Evolutionary conservation across 2,797 vertebrate genomes (phyloP), one percentile per base, ranked within the genome.

Genomic region (Oceanodroma leucorhoa): DNA sequence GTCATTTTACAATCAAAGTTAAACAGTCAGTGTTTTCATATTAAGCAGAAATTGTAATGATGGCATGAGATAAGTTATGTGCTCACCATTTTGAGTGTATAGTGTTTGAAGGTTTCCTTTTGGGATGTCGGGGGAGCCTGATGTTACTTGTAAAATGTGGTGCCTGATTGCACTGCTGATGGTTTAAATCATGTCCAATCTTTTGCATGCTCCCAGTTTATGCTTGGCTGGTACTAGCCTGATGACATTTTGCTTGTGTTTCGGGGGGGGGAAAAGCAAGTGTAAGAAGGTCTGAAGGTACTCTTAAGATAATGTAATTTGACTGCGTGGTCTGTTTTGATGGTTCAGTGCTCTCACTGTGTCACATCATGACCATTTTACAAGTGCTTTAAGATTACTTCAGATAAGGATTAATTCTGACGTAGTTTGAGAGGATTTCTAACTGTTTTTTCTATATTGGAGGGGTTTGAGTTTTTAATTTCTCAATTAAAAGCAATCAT

Each of bases 351-450:
- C 78, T 93, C 83, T 87, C 57, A 3, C 27, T 24, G 32, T 95
- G 67, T 94, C 84, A 77, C 55, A 87, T 95, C 77, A 81, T 94
- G 95, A 83, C 87, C 91, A 77, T 97, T 97, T 98, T 97, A 86
- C 30, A 75, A 54, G 38, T 77, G 88, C 79, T 97, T 95, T 94
- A 92, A 95, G 96, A 95, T 96, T 97, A 96, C 66, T 97, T 94
- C 64, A 91, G 95, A 89, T 96, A 90, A 97, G 82, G 84, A 96
- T 98, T 97, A 96, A 96, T 77, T 94, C 82, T 98, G 97, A 98
- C 97, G 97, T 97, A 97, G 91, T 98, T 98, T 96, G 90, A 69
- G 83, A 90, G 94, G 89, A 88, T 98, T 96, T 90, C 95, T 93
- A 3, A 26, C 32, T 93, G 64, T 2, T 79, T 93, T 90, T 95